These are phyloP conservation scores for Cervus canadensis DNA, from an alignment of 2,113 vertebrate species.

Conservation along the genomic window DNA sequence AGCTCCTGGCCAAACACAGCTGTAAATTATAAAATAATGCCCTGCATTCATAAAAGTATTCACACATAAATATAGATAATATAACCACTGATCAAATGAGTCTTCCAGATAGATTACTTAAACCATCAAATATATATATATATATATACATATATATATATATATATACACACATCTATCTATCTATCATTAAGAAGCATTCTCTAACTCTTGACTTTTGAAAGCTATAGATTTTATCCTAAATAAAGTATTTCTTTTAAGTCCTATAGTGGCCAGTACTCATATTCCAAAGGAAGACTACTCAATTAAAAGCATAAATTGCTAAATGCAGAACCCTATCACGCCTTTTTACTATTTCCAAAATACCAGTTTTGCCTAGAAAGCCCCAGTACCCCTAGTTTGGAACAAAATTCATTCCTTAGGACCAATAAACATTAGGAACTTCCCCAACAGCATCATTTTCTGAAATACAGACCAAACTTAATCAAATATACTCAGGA, in stretches of 20 bases:
- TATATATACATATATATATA: not conserved
- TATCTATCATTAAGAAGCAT: constrained; percentile 27
- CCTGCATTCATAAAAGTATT: constrained; percentile 65
- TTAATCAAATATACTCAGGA: not conserved
- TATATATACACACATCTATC: not conserved
- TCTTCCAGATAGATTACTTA: constrained; percentile 57
- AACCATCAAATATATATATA: constrained; percentile 39
- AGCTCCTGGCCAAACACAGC: constrained; percentile 43
- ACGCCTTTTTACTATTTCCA: not conserved
- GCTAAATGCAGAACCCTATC: not conserved
- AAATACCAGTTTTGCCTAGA: not conserved
- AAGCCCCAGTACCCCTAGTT: not conserved
- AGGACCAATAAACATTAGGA: not conserved
- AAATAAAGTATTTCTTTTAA: not conserved
- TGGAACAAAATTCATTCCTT: not conserved
- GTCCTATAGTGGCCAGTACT: not conserved
- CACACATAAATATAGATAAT: constrained; percentile 68
- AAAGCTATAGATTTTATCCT: constrained; percentile 34
- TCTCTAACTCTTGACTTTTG: constrained; percentile 46
- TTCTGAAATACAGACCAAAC: not conserved
- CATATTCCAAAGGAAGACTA: not conserved
- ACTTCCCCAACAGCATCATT: not conserved
- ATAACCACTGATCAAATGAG: constrained; percentile 56
- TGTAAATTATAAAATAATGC: constrained; percentile 72
- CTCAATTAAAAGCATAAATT: not conserved